Evolutionary conservation across 2,888 invertebrate species (phyloP), one percentile per base, ranked within the genome.

Genomic region (Cordilura impudica): DNA sequence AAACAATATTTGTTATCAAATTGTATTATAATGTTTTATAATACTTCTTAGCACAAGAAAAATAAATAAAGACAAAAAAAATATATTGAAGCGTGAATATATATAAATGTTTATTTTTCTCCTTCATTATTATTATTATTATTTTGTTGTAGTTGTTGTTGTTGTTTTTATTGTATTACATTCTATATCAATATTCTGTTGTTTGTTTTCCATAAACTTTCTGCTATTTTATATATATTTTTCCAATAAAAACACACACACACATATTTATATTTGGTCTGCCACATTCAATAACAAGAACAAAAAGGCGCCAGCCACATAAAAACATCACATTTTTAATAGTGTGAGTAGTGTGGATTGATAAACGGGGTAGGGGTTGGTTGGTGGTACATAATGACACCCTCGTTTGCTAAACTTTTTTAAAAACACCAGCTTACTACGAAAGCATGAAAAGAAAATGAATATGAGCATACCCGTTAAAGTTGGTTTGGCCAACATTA

Each of bases 171-270:
- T 67, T 23, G 43, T 12, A 63, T 26, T 70, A 14, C 7, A 54
- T 53, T 49, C 16, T 35, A 29, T 65, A 51, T 60, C 18, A 66
- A 43, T 67, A 31, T 39, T 53, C 35, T 75, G 47, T 71, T 67
- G 56, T 75, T 75, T 70, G 65, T 66, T 70, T 74, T 74, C 14
- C 45, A 78, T 66, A 74, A 71, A 74, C 61, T 63, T 39, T 71
- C 60, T 56, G 35, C 39, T 54, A 10, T 39, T 71, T 70, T 54
- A 16, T 29, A 71, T 26, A 60, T 61, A 29, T 63, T 79, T 74
- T 79, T 74, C 56, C 74, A 71, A 75, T 67, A 71, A 71, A 49
- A 21, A 61, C 63, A 58, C 63, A 61, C 49, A 7, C 4, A 51
- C 43, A 31, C 19, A 29, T 49, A 63, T 58, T 21, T n/a, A n/a